Base-by-base conservation (phyloP, 2,888 invertebrate species). In the Galerucella pusilla region DNA sequence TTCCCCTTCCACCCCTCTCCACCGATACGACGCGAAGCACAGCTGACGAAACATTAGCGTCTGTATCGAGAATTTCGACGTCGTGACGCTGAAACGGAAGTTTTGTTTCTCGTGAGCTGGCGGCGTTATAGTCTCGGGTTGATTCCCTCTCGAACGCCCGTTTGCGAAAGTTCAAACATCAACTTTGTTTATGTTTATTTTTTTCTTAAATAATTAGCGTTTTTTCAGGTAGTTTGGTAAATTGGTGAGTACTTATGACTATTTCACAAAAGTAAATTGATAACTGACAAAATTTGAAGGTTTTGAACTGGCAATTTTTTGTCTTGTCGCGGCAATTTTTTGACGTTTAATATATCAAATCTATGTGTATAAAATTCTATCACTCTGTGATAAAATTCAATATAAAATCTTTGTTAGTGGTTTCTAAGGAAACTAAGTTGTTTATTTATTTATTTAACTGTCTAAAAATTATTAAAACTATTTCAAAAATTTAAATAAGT, bases 51-150 rank as follows among this genome's bases (percentile, higher is more conserved):
- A 63, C 42, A 16, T n/a, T 45, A 65, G 64, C 42, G 64, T 65
- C 64, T 65, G 46, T 20, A 65, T 11, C 46, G 64, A 46, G 64
- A 65, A 16, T 20, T 46, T 46, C 66, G 72, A 67, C 72, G 72
- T 72, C 66, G 67, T 67, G 72, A 72, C 72, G 72, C 72, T 67
- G 57, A 52, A 25, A n/a, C 35, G 57, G 42, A 57, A 20, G 16
- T 57, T 65, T 67, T 54, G 60, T 67, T 60, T 60, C 72, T 49
- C 72, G 60, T 14, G n/a, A 35, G 20, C 71, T 54, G 57, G 60
- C 66, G 45, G 35, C 65, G 71, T 20, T 65, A 65, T 10, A 63
- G 71, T 64, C 63, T 42, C 70, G 70, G 20, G 16, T 61, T 61
- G 70, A 49, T 52, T 63, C 54, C 12, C 54, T 63, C 57, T 59